These are phyloP conservation scores for Bombus haemorrhoidalis DNA, from an alignment of 1,140 invertebrate species.

Conservation along the genomic window DNA sequence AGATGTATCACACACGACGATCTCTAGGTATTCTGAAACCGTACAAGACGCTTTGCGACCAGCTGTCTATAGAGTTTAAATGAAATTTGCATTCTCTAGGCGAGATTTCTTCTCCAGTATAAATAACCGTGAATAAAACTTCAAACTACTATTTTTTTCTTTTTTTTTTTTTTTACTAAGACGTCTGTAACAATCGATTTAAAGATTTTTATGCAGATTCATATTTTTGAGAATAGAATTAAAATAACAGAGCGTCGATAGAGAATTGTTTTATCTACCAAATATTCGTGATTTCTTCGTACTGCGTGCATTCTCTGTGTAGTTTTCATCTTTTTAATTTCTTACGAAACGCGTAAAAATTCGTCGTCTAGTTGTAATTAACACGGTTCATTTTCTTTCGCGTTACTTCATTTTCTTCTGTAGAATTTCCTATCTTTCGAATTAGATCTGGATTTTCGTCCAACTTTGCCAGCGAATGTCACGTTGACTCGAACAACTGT, in stretches of 20 bases:
- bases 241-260: too few relatives aligned
- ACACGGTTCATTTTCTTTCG: neutral
- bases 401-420: too few relatives aligned
- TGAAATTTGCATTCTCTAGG: neutral
- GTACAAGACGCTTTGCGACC: constrained; percentile 11
- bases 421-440: neutral
- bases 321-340: too few relatives aligned
- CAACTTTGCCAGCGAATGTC: neutral
- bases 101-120: neutral
- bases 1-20: neutral
- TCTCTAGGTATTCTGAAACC: neutral
- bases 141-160: neutral
- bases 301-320: too few relatives aligned
- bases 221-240: too few relatives aligned
- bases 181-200: neutral
- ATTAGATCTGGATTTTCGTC: neutral
- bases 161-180: too few relatives aligned
- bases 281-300: too few relatives aligned
- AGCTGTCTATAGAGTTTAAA: neutral
- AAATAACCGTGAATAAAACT: neutral
- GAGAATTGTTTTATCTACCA: too few relatives aligned
- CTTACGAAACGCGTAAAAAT: too few relatives aligned
- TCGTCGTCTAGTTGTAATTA: too few relatives aligned
- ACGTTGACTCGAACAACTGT: too few relatives aligned
- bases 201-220: too few relatives aligned